phyloP scores from a whole-genome alignment of 2,888 invertebrate species.

The Tenthredo livida region DNA sequence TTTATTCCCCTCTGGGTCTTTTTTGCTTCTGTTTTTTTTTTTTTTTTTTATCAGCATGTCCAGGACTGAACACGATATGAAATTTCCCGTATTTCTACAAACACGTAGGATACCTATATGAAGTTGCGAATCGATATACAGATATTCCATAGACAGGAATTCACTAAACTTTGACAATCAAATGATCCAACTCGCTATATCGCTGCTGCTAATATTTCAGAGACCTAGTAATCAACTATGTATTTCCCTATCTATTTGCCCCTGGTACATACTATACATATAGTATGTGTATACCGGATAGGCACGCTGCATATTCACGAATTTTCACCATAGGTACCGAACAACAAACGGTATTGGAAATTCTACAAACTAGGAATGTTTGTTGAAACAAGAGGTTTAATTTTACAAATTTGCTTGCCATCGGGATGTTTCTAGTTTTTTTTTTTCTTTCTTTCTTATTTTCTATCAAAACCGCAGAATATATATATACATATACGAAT shows the following conservation, averaged over 20 bases:
- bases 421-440: slow-evolving; percentile 6
- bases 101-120: background rate
- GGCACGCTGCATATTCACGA: background rate
- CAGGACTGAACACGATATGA: background rate
- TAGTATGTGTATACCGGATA: background rate
- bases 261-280: background rate
- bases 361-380: background rate
- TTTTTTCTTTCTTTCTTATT: no score
- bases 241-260: slow-evolving; percentile 17
- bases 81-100: background rate
- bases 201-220: background rate
- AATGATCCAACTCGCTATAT: background rate
- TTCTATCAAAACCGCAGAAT: background rate
- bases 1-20: background rate
- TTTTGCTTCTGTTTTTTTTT: background rate
- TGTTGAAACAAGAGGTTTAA: slow-evolving; percentile 22
- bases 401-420: slow-evolving; percentile 43
- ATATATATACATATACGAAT: background rate
- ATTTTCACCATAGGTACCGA: background rate
- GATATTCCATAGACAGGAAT: background rate
- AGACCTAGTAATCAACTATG: background rate
- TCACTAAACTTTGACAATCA: slow-evolving; percentile 9
- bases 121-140: background rate
- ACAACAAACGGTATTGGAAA: slow-evolving; percentile 12
- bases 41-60: background rate